Conservation (phyloP, 2,888 invertebrate genomes). For the Pherbina coryleti region DNA sequence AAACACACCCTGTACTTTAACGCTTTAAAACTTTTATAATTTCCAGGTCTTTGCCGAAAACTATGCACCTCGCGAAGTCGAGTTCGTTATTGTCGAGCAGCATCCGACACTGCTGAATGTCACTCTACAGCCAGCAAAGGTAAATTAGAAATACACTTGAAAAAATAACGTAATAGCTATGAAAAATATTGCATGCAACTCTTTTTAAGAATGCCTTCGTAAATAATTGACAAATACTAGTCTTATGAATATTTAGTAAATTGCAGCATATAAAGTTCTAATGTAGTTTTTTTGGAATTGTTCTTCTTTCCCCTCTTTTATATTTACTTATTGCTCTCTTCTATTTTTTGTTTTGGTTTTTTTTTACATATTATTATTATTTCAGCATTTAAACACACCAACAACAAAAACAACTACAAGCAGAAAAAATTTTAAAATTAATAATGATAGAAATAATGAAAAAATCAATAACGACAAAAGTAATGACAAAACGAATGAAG, state of each 20-base stretch:
- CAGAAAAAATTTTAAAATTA: conserved; percentile 29
- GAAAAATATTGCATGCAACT: neutral
- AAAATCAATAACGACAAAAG: neutral
- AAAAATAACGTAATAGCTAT: neutral
- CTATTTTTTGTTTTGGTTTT: conserved; percentile 40
- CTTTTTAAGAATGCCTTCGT: neutral
- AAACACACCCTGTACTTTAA: neutral
- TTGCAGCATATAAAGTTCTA: conserved; percentile 2
- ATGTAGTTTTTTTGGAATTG: conserved; percentile 19
- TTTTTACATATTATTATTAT: conserved; percentile 45
- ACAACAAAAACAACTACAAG: conserved; percentile 51
- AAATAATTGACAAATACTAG: neutral
- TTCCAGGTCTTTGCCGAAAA: conserved; percentile 86
- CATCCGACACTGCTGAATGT: conserved; percentile 88
- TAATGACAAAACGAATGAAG: neutral
- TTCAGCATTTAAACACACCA: conserved; percentile 48
- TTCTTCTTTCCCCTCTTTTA: conserved; percentile 34
- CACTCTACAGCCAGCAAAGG: conserved; percentile 82
- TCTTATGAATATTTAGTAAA: neutral
- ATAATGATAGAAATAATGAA: conserved; percentile 46
- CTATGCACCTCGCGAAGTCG: conserved; percentile 84
- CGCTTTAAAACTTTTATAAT: conserved; percentile 8
- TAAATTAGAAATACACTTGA: conserved; percentile 63
- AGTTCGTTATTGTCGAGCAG: conserved; percentile 87
- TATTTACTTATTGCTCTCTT: conserved; percentile 23